Percentiles rank a stretch among this genome's conserved stretches.
phyloP scores from a whole-genome alignment of 2,888 invertebrate genomes.

The Parasteatoda lunata region DNA sequence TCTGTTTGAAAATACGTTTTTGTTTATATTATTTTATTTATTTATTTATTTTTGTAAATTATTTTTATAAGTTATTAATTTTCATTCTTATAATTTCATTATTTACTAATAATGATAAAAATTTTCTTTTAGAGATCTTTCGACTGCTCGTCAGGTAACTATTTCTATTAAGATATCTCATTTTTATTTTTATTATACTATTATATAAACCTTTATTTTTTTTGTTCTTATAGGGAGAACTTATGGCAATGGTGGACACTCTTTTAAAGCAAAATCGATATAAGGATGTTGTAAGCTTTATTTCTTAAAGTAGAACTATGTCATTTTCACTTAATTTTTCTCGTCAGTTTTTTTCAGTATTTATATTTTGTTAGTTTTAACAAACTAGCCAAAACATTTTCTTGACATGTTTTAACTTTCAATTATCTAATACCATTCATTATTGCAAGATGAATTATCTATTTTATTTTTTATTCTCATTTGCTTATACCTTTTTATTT shows the following conservation, averaged over 20 bases:
- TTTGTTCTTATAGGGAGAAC: constrained; percentile 42
- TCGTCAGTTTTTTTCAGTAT: too few species aligned
- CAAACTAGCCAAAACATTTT: too few species aligned
- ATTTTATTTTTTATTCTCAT: too few species aligned
- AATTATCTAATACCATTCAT: too few species aligned
- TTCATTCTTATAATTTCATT: background rate
- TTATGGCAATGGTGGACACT: constrained; percentile 65
- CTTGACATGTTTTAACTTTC: too few species aligned
- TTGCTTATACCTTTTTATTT: too few species aligned
- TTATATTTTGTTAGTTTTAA: too few species aligned
- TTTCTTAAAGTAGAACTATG: too few species aligned
- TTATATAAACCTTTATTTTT: background rate
- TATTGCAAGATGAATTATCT: too few species aligned
- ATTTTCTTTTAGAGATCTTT: constrained; percentile 48
- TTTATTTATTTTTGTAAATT: background rate
- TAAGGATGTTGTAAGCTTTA: constrained; percentile 75
- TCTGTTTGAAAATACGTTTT: background rate
- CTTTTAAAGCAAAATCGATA: constrained; percentile 73
- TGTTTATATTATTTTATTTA: background rate
- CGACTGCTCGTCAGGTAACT: constrained; percentile 53
- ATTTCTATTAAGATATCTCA: background rate
- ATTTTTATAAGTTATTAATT: background rate
- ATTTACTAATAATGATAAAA: background rate
- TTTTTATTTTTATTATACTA: background rate
- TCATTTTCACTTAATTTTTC: too few species aligned